Base-by-base conservation (phyloP, 1,140 invertebrate genomes). In the Camponotus floridanus region DNA sequence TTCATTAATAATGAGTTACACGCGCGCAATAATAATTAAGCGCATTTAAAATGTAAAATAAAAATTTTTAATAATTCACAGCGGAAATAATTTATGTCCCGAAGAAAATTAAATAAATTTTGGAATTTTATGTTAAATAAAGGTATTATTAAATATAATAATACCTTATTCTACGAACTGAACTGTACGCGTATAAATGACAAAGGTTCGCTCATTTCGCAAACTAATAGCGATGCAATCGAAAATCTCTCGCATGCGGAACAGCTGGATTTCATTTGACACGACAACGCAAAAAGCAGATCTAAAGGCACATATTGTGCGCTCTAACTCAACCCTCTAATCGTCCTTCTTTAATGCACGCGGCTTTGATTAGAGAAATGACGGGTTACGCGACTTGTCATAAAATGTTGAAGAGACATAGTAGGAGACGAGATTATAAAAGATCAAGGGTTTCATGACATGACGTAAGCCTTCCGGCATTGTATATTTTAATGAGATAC, bases 321-420 rank as follows among this genome's bases (percentile, higher is more conserved):
- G 61, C 26, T 83, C 31, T 61, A 83, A 61, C 55, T 45, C 64
- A 68, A 86, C 64, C 59, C 39, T 13, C 74, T 85, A 88, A 88
- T 88, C 87, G 36, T 2, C 59, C 51, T 86, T 48, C 68, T 74
- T 86, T 86, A 45, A 4, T 85, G 31, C 21, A 31, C 33, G 42
- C 73, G 71, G 86, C 26, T 79, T 74, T 64, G 87, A 80, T 86
- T 80, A 80, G 76, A 86, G 26, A 62, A 76, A 80, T 68, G 65
- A 85, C 45, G 48, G 67, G 70, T 85, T 85, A 67, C 61, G 51
- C 81, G 81, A 74, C 64, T 51, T 15, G 71, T 70, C 64, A 67
- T 65, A 68, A 62, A 85, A 62, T 13, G 13, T 15, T 61, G 42
- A 26, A 64, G 45, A 55, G 36, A 68, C 26, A 51, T 8, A 45